A percentile compares a stretch with the other conserved stretches of the same genome.
Conservation (phyloP, 2,797 vertebrate species). For the Craterocephalus amniculus region DNA sequence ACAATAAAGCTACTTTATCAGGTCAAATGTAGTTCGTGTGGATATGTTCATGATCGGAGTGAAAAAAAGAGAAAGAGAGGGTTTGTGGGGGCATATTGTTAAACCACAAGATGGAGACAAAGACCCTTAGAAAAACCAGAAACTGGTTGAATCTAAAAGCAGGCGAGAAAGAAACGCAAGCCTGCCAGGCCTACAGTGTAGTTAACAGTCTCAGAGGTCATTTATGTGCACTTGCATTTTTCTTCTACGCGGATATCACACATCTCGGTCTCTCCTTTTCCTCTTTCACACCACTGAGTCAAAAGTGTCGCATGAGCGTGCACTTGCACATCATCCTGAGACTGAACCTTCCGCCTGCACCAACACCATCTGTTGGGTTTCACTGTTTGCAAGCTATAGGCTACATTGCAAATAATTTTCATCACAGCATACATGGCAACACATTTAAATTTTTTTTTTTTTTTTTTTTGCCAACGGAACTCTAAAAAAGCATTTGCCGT, state of each 20-base stretch:
- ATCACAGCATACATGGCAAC: neutral
- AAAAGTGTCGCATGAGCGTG: constrained; percentile 2
- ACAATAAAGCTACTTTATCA: constrained; percentile 76
- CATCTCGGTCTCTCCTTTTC: constrained; percentile 54
- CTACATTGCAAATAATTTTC: neutral
- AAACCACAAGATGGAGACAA: constrained; percentile 63
- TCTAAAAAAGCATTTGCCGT: neutral
- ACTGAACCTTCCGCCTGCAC: neutral
- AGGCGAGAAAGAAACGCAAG: neutral
- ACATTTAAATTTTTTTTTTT: too few species aligned
- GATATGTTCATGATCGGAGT: neutral
- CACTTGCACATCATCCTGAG: neutral
- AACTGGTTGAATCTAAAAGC: neutral
- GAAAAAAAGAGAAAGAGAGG: too few species aligned
- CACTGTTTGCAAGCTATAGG: neutral
- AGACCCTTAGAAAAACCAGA: neutral
- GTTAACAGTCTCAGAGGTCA: neutral
- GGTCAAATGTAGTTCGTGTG: neutral
- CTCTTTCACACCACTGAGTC: constrained; percentile 35
- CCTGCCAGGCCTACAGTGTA: neutral
- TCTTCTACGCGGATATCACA: constrained; percentile 43
- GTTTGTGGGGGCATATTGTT: neutral
- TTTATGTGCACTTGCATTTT: neutral
- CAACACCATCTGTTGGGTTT: neutral
- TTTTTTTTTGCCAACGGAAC: neutral